Percentiles rank a stretch among this genome's conserved stretches.
These are phyloP conservation scores for Anseranas semipalmata DNA, from an alignment of 2,113 vertebrate genomes.

Conservation along the genomic window DNA sequence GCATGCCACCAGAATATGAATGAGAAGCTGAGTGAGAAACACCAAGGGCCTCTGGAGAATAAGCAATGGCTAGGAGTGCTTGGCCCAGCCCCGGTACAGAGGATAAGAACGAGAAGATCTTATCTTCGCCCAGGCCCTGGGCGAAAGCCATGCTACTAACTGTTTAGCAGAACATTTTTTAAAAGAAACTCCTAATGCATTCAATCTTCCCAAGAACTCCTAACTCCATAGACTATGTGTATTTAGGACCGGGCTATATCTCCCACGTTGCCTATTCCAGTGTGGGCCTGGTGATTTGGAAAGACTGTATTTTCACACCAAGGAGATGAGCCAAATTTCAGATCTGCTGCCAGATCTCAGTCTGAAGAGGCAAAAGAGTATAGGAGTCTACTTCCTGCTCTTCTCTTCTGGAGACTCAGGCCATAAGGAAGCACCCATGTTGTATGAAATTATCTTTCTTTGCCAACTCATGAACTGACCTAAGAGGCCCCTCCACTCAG, in stretches of 20 bases:
- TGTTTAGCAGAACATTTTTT: background rate
- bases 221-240: background rate
- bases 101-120: background rate
- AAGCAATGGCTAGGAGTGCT: background rate
- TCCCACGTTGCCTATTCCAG: background rate
- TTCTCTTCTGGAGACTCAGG: background rate
- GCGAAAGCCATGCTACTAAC: background rate
- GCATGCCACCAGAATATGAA: conserved; percentile 10
- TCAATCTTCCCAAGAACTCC: background rate
- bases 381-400: background rate
- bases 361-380: background rate
- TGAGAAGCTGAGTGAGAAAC: background rate
- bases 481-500: background rate
- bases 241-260: background rate
- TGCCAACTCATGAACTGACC: background rate
- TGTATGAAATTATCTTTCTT: background rate
- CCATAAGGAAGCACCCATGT: background rate
- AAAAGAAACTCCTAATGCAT: background rate
- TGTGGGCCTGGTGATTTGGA: background rate
- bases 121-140: no score
- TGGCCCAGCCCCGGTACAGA: background rate
- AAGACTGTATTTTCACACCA: background rate
- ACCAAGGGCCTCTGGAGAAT: background rate
- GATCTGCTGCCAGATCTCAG: background rate
- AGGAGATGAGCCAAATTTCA: background rate